Evolutionary conservation across 1,140 invertebrate species (phyloP).

Genomic region (Drosophila fuyamai): DNA sequence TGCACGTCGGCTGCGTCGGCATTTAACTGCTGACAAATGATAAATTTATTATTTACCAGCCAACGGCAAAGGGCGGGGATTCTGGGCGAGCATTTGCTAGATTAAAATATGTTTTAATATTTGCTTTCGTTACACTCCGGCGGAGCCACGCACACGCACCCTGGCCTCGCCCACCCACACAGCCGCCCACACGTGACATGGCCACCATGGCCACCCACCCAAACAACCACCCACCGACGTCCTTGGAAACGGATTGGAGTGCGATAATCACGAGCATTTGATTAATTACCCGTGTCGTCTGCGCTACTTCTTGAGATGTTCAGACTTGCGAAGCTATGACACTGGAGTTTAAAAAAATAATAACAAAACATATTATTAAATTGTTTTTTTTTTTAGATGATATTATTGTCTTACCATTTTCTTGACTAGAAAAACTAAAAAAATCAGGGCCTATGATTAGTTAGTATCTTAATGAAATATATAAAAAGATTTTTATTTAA

Average conservation of each 20-base stretch:
- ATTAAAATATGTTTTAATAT: conserved; percentile 83
- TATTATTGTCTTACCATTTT: no score
- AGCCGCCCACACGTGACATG: conserved; percentile 32
- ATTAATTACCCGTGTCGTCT: conserved; percentile 66
- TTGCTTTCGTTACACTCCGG: conserved; percentile 66
- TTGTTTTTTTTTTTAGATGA: no score
- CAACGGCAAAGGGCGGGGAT: conserved; percentile 19
- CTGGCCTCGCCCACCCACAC: background rate
- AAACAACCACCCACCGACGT: conserved; percentile 9
- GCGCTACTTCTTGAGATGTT: conserved; percentile 12
- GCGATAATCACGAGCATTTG: conserved; percentile 77
- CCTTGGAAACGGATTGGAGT: conserved; percentile 22
- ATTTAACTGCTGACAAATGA: conserved; percentile 83
- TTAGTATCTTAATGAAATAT: no score
- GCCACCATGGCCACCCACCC: conserved; percentile 35
- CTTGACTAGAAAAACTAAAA: no score
- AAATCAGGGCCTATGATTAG: no score
- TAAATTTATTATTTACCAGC: conserved; percentile 82
- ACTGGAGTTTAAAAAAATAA: background rate
- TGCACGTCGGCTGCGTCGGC: conserved; percentile 45
- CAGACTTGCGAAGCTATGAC: conserved; percentile 4
- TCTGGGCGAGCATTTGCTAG: conserved; percentile 63
- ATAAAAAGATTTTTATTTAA: background rate
- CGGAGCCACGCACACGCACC: conserved; percentile 17
- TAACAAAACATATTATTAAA: background rate